These are phyloP conservation scores for Phrynocephalus vlangalii DNA, from an alignment of 2,797 vertebrate species.

Conservation along the genomic window DNA sequence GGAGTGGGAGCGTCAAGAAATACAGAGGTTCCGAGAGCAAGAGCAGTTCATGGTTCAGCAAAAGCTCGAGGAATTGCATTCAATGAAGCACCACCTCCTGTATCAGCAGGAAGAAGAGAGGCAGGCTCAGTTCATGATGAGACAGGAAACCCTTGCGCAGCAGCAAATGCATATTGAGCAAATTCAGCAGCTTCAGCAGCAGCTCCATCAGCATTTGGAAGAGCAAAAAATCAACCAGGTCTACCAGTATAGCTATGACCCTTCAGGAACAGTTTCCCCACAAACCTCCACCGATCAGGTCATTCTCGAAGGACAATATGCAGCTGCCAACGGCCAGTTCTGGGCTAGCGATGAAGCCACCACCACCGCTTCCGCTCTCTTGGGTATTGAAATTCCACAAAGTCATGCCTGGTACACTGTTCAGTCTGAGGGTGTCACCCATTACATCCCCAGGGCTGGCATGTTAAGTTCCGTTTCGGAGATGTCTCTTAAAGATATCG, in stretches of 20 bases:
- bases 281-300: constrained; percentile 85
- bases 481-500: constrained; percentile 83
- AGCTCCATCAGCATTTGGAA: constrained; percentile 95
- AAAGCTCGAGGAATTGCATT: constrained; percentile 96
- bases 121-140: constrained; percentile 95
- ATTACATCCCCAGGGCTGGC: constrained; percentile 80
- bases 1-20: constrained; percentile 98
- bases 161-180: constrained; percentile 95
- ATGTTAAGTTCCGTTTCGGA: constrained; percentile 83
- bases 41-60: constrained; percentile 97
- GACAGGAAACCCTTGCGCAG: constrained; percentile 94
- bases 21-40: constrained; percentile 96
- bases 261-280: constrained; percentile 77
- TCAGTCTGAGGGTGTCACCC: constrained; percentile 81
- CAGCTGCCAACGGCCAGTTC: constrained; percentile 88
- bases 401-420: constrained; percentile 83
- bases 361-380: constrained; percentile 78
- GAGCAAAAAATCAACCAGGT: constrained; percentile 96
- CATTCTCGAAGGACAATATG: constrained; percentile 89
- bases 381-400: constrained; percentile 80
- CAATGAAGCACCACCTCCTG: constrained; percentile 96
- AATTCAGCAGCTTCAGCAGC: constrained; percentile 96
- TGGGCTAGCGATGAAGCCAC: constrained; percentile 91
- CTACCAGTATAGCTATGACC: constrained; percentile 89
- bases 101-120: constrained; percentile 97